Evolutionary conservation across 2,888 invertebrate genomes (phyloP), one percentile per base, ranked within the genome.

Genomic region (Leptura quadrifasciata): DNA sequence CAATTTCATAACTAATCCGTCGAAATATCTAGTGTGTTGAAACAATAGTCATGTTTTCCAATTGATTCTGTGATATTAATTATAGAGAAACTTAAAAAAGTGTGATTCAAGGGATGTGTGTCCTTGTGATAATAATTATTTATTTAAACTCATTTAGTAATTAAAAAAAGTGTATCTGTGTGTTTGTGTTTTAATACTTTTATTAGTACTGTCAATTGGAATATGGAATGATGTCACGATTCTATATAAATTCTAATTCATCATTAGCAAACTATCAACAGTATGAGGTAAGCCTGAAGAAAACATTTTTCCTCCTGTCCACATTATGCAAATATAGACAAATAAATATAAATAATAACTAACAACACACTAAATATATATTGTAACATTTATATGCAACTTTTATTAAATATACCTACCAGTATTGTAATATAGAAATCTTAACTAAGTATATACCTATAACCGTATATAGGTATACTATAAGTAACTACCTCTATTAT

Each of bases 151-250:
- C 9, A 24, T 54, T 57, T 18, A 21, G 35, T 20, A 18, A 39
- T 20, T 47, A 61, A 27, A 18, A 55, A 39, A 20, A 61, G 71
- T 71, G 71, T 24, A 52, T 12, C 61, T 81, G 80, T 78, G 79
- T 80, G 77, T 77, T 76, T 78, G 79, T 80, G 77, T 77, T 76
- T 80, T 74, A 71, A 61, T 67, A 58, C 60, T 21, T 76, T 75
- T 70, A 65, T 76, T 52, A 71, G 72, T 72, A 76, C 76, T 71
- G 76, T 75, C 76, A 77, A 77, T 65, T 78, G 79, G 81, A 82
- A 78, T 83, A 88, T 88, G 89, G 88, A 88, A 89, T 88, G 88
- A 89, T 88, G 89, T 88, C 89, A 82, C 85, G 88, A 76, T 89
- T 89, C 82, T 88, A 88, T 85, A 84, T 88, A 74, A 89, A 89